Evolutionary conservation across 2,888 invertebrate species (phyloP), one percentile per base, ranked within the genome.

Genomic region (Tryphoninae sp.): DNA sequence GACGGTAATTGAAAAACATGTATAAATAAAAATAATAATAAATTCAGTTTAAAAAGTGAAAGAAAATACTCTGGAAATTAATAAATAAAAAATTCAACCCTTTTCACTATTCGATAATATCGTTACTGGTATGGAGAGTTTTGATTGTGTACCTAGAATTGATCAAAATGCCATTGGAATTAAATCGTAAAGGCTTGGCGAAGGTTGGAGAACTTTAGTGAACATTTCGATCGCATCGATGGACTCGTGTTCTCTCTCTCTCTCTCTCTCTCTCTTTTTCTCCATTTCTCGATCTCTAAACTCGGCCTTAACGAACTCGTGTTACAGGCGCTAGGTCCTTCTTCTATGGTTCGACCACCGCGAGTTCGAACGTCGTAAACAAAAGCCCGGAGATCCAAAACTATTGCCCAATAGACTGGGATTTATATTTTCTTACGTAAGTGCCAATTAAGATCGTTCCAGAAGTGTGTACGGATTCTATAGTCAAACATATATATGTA

Each of bases 371-470:
- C 40, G 61, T 78, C 74, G 75, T 78, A 78, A 76, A 79, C 72
- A 78, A 80, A 64, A 76, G 69, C 58, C 33, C 51, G 51, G 74
- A 73, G 68, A 73, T 71, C 45, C 45, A 67, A 80, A 78, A 79
- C 73, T 76, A 65, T 84, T 84, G 76, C 71, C 65, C 78, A 82
- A 84, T 80, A 72, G 40, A 69, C 67, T 65, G 80, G 33, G 81
- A 86, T 84, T 86, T 85, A 82, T 84, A 83, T 71, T 79, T 83
- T 16, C 72, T 86, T 85, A 81, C 83, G 84, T 77, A 84, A 86
- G 71, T 81, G 84, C 84, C 87, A 87, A 87, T 88, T 86, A 87
- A 87, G 84, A 84, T 78, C 81, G 86, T 68, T 65, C 19, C 55
- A 45, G 65, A 71, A 40, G 58, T 61, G 49, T 58, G 26, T 51